Evolutionary conservation across 37 sponge, comb jelly and placozoan species (phyloP).

Genomic region (Geodia barretti): DNA sequence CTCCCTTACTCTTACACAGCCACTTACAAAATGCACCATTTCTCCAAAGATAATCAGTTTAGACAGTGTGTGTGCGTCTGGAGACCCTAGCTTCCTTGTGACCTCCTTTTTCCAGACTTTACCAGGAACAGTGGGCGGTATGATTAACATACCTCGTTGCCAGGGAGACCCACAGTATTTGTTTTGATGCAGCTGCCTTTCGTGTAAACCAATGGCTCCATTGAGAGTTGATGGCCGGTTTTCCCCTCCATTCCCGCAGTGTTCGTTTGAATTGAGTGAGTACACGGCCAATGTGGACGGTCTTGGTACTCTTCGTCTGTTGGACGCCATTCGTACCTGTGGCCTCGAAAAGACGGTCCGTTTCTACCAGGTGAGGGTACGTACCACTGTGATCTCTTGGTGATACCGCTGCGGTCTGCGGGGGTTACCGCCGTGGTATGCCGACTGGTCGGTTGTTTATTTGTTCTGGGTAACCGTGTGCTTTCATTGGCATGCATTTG

Average conservation of each 20-base stretch:
- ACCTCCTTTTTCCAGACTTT: neutral
- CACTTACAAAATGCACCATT: no score
- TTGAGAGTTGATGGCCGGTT: no score
- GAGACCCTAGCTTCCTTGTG: neutral
- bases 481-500: no score
- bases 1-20: no score
- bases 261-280: slow-evolving; percentile 92
- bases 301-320: slow-evolving; percentile 81
- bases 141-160: neutral
- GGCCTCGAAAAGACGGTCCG: slow-evolving; percentile 59
- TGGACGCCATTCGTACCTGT: slow-evolving; percentile 88
- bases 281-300: slow-evolving; percentile 94
- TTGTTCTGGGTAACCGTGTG: no score
- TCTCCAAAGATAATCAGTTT: no score
- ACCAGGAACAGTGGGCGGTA: neutral
- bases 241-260: slow-evolving; percentile 34
- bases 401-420: no score
- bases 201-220: no score
- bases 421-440: no score
- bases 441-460: no score
- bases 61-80: no score
- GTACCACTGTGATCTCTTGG: no score
- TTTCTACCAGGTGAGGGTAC: slow-evolving; percentile 91
- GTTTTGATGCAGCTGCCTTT: neutral
- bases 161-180: neutral